A percentile compares a stretch with the other conserved stretches of the same genome.
Evolutionary conservation across 37 sponge, comb jelly and placozoan species (phyloP).

Genomic region (Ianthella basta): DNA sequence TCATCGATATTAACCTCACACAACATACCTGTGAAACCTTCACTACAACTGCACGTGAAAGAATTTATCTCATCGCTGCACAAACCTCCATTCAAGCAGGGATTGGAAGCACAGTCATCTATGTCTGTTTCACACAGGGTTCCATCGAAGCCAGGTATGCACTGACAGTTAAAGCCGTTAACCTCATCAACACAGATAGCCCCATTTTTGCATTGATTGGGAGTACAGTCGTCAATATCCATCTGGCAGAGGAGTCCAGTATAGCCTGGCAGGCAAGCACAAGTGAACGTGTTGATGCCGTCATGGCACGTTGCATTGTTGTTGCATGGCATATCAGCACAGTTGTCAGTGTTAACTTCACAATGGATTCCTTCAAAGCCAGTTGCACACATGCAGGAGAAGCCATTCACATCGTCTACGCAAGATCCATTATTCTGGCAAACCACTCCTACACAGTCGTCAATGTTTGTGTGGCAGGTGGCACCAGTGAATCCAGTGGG

Average conservation of each 20-base stretch:
- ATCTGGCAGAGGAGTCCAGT: conserved; percentile 22
- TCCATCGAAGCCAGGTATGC: conserved; percentile 66
- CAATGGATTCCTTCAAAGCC: conserved; percentile 26
- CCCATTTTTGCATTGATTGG: background rate
- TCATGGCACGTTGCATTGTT: conserved; percentile 40
- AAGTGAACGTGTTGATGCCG: conserved; percentile 20
- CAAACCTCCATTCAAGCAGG: conserved; percentile 56
- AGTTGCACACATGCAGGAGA: conserved; percentile 13
- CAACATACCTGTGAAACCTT: conserved; percentile 59
- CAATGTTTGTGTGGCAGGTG: conserved; percentile 21
- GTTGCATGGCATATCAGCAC: conserved; percentile 24
- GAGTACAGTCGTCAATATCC: conserved; percentile 36
- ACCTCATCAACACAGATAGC: conserved; percentile 34
- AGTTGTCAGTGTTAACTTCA: conserved; percentile 32
- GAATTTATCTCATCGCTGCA: conserved; percentile 47
- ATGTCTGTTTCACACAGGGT: conserved; percentile 56
- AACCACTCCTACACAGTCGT: conserved; percentile 20
- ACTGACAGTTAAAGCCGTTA: conserved; percentile 42
- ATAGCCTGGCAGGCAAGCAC: conserved; percentile 24
- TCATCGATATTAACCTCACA: conserved; percentile 71
- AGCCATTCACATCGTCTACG: conserved; percentile 21
- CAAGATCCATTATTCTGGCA: conserved; percentile 34
- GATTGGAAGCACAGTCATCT: conserved; percentile 51
- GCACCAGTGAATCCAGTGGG: conserved; percentile 26
- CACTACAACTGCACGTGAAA: conserved; percentile 50